These are phyloP conservation scores for Ctenochaetus hawaiiensis DNA, from an alignment of 2,797 vertebrate species.

Conservation along the genomic window DNA sequence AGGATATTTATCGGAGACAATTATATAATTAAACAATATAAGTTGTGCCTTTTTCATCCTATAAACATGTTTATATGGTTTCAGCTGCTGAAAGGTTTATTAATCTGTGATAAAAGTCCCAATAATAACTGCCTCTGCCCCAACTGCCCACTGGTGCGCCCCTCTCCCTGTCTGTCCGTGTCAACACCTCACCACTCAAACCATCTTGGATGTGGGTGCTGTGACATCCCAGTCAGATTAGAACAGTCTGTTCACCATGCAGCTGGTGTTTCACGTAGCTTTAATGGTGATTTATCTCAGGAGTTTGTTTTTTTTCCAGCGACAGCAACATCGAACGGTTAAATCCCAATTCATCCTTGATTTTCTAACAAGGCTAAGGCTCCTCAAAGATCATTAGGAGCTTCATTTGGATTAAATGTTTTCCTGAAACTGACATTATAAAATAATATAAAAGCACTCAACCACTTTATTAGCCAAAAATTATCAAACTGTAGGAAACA, in stretches of 20 bases:
- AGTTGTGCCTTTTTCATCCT: neutral
- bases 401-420: neutral
- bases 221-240: constrained; percentile 53
- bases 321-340: constrained; percentile 33
- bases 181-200: constrained; percentile 56
- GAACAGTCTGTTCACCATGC: constrained; percentile 70
- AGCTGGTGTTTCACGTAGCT: constrained; percentile 61
- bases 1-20: neutral
- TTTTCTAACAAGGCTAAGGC: neutral
- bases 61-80: neutral
- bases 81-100: neutral
- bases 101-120: constrained; percentile 11
- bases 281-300: constrained; percentile 52
- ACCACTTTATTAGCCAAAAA: constrained; percentile 1
- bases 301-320: constrained; percentile 32
- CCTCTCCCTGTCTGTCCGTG: constrained; percentile 25
- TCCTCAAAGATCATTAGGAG: neutral
- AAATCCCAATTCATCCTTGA: neutral
- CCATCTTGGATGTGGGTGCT: constrained; percentile 58
- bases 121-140: neutral
- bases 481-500: neutral
- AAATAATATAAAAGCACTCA: constrained; percentile 14
- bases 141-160: neutral
- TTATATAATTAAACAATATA: neutral
- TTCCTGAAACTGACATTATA: constrained; percentile 3